Percentiles rank a stretch among this genome's conserved stretches.
Conservation (phyloP, 2,797 vertebrate species). For the Meriones psammophilus region DNA sequence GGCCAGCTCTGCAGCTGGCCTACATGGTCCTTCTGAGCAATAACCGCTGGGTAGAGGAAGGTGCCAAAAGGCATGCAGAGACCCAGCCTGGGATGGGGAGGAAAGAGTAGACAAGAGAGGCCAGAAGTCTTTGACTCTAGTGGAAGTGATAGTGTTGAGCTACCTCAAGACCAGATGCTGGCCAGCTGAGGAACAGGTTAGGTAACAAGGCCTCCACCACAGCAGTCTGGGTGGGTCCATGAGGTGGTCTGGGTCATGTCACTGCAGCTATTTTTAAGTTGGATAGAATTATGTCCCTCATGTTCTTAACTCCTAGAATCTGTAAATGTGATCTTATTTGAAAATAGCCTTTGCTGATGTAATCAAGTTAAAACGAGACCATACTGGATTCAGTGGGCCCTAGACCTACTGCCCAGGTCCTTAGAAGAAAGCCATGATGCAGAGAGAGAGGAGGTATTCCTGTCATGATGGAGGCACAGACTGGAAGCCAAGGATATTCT, state of each 20-base stretch:
- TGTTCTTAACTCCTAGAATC: constrained; percentile 1
- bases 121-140: constrained; percentile 15
- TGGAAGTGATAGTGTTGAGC: neutral
- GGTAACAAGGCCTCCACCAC: neutral
- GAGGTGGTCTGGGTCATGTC: neutral
- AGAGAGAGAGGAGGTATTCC: neutral
- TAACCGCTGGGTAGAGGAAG: neutral
- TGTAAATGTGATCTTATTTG: constrained; percentile 13
- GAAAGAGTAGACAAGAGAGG: neutral
- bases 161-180: neutral
- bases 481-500: neutral
- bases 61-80: neutral
- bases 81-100: neutral
- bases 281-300: neutral
- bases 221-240: neutral
- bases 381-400: neutral
- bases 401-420: neutral
- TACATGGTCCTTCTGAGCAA: neutral
- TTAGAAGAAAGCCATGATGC: neutral
- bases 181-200: neutral
- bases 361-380: constrained; percentile 40
- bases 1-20: neutral
- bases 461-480: neutral
- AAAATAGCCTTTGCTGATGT: constrained; percentile 31
- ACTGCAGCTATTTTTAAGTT: constrained; percentile 22